Evolutionary conservation across 2,113 vertebrate genomes (phyloP), one percentile per base, ranked within the genome.

Genomic region (Carassius carassius): DNA sequence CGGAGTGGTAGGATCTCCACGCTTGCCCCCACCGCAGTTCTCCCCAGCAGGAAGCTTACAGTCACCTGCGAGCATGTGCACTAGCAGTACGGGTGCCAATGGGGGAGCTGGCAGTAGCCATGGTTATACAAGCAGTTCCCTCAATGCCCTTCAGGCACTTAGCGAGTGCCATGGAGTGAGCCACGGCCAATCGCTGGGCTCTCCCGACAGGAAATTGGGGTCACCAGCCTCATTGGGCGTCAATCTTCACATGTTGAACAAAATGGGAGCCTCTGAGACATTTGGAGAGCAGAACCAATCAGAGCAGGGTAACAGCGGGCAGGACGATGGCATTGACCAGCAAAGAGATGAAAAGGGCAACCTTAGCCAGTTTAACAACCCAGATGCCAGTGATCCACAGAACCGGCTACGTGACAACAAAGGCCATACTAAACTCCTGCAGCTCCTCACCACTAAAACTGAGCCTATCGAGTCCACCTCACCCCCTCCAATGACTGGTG

Each of bases 61-160:
- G 92, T 99, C 97, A 19, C 97, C 97, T 0, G 97, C 97, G 75
- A 96, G 96, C 73, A 96, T 97, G 88, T 97, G 93, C 37, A 92
- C 92, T 83, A 89, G 92, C 80, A 90, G 88, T 25, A 90, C 90
- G 37, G 90, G 91, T 69, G 90, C 92, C 54, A 88, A 94, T 89
- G 95, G 95, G 91, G 95, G 94, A 93, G 94, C 95, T 88, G 94
- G 96, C 93, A 96, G 95, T 94, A 94, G 94, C 92, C 97, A 98
- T 93, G 95, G 96, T 94, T 99, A 98, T 91, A 96, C 97, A 91
- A 99, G 98, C 95, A 99, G 95, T 87, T 99, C 98, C 90, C 94
- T 99, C 89, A 98, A 97, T 23, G 97, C 97, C 49, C 96, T 99
- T 89, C 98, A 99, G 91, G 98, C 96, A 89, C 97, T 99, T 78